Percentiles rank a stretch among this genome's conserved stretches.
Conservation (phyloP, 2,113 vertebrate species). For the Tichodroma muraria region DNA sequence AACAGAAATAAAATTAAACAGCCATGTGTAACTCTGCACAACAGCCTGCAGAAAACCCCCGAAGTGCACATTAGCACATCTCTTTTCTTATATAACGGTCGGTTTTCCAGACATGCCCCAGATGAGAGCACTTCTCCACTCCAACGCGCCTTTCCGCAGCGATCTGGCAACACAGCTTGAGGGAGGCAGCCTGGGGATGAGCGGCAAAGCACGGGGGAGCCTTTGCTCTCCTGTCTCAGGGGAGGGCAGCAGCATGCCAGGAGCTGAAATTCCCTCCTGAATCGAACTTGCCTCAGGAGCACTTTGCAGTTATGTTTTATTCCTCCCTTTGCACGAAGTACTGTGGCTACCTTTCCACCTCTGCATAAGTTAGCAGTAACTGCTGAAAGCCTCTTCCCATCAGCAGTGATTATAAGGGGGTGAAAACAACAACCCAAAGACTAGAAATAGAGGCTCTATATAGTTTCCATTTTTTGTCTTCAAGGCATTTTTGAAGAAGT, state of each 20-base stretch:
- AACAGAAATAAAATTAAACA: constrained; percentile 46
- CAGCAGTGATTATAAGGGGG: neutral
- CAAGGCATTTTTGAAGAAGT: constrained; percentile 33
- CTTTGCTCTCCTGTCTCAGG: neutral
- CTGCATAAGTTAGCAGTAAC: neutral
- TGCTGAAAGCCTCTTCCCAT: neutral
- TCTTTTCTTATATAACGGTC: constrained; percentile 19
- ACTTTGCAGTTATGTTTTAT: neutral
- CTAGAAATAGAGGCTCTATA: constrained; percentile 63
- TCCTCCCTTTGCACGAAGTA: neutral
- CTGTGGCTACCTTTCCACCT: neutral
- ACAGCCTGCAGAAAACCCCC: constrained; percentile 40
- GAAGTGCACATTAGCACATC: constrained; percentile 21
- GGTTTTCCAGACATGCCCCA: constrained; percentile 30
- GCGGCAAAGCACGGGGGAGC: neutral
- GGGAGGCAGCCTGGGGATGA: constrained; percentile 7
- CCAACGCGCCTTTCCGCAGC: neutral
- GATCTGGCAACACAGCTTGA: neutral
- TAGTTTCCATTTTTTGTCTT: constrained; percentile 59
- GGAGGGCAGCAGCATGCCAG: neutral
- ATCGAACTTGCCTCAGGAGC: neutral
- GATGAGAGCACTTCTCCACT: neutral
- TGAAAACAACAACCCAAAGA: constrained; percentile 37
- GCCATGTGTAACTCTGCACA: constrained; percentile 29
- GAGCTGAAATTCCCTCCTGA: neutral